A percentile compares a stretch with the other conserved stretches of the same genome.
Evolutionary conservation across 2,113 vertebrate genomes (phyloP).

Genomic region (Ctenodactylus gundi): DNA sequence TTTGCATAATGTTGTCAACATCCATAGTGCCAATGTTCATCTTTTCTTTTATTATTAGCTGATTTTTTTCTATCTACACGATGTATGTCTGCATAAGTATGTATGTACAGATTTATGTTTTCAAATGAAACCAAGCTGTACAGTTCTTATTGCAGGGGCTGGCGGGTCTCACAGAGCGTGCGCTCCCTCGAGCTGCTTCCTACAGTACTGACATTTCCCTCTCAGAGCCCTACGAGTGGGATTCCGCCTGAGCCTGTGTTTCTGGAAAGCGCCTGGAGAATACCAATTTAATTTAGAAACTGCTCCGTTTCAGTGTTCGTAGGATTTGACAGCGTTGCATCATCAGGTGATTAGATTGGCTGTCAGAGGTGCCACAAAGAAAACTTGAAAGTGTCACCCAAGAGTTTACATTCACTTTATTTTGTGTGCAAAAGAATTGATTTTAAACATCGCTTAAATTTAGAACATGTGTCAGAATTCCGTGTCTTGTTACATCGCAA

Average conservation of each 20-base stretch:
- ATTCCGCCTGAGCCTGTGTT: conserved; percentile 53
- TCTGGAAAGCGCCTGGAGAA: conserved; percentile 67
- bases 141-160: conserved; percentile 56
- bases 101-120: conserved; percentile 75
- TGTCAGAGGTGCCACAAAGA: conserved; percentile 61
- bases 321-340: conserved; percentile 53
- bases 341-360: conserved; percentile 6
- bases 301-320: conserved; percentile 59
- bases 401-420: conserved; percentile 51
- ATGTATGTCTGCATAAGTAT: conserved; percentile 67
- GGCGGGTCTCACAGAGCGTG: not conserved
- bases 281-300: conserved; percentile 76
- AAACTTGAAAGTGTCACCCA: conserved; percentile 45
- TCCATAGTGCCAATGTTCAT: conserved; percentile 55
- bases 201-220: conserved; percentile 50
- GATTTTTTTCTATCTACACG: conserved; percentile 62
- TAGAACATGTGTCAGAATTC: conserved; percentile 65
- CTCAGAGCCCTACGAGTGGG: conserved; percentile 40
- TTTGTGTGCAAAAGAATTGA: conserved; percentile 36
- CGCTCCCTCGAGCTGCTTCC: conserved; percentile 9
- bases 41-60: conserved; percentile 65
- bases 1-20: conserved; percentile 80
- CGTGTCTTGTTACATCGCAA: conserved; percentile 55
- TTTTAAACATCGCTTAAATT: conserved; percentile 64
- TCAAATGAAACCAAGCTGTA: conserved; percentile 74